Base-by-base conservation (phyloP, 1,140 invertebrate species). In the Heliconius hermathena region DNA sequence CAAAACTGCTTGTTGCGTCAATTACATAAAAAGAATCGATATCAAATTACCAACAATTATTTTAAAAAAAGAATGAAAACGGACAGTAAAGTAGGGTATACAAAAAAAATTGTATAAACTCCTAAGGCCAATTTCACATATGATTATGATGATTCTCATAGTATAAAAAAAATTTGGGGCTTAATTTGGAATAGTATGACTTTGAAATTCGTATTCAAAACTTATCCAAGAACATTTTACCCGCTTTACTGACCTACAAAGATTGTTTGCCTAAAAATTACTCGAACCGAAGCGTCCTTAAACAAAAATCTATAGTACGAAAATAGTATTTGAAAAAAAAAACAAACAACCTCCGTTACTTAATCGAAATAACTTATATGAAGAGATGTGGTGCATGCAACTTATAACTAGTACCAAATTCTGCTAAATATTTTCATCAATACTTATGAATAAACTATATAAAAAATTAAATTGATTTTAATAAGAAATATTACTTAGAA, bases 321-420 rank as follows among this genome's bases (percentile, higher is more conserved):
- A 76, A 70, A 66, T 33, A 72, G 22, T 75, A 71, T 71, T 46
- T 71, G 11, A 71, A 11, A 57, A 57, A 82, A 70, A 73, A 66
- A 66, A 78, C 82, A 81, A 83, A 83, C 79, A 83, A 83, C 71
- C 81, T 82, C 54, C 71, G 57, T 81, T 75, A 85, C 79, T 80
- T 83, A 83, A 84, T 78, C 73, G 80, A 84, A 83, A 82, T 84
- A 84, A 82, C 81, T 84, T 82, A 84, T 83, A 82, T 87, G 74
- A 83, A 84, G 82, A 85, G 77, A 84, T 84, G 87, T 88, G 84
- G 83, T 82, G 82, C 86, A 88, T 89, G 87, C 87, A 88, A 85
- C 83, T 81, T 84, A 84, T 82, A 77, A 74, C 73, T 81, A 84
- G 80, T 57, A 78, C 84, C 81, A 83, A 84, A 88, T 85, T 89